These are phyloP conservation scores for Mesaphorura yosii DNA, from an alignment of 1,140 invertebrate genomes.

Conservation along the genomic window DNA sequence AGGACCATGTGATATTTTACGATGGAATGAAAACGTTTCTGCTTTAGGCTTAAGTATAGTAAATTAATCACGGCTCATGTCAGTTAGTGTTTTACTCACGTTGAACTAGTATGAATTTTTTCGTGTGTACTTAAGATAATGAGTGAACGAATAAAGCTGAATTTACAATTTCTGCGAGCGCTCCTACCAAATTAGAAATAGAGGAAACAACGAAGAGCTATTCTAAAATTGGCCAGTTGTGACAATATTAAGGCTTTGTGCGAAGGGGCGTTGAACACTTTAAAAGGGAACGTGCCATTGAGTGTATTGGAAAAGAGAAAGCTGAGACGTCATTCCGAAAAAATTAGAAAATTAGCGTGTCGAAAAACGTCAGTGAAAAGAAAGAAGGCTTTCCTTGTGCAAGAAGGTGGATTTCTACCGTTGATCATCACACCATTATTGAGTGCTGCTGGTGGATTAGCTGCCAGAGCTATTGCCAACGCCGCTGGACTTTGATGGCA, in stretches of 20 bases:
- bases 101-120: too few species aligned
- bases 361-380: not conserved
- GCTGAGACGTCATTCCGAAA: not conserved
- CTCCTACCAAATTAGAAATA: too few species aligned
- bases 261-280: slow-evolving; percentile 13
- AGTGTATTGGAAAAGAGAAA: not conserved
- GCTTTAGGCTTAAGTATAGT: too few species aligned
- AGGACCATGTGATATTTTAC: too few species aligned
- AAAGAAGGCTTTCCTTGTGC: not conserved
- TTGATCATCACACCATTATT: slow-evolving; percentile 5
- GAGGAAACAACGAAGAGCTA: not conserved
- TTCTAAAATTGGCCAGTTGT: not conserved
- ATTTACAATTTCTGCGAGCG: too few species aligned
- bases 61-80: too few species aligned
- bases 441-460: not conserved
- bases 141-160: too few species aligned
- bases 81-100: too few species aligned
- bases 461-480: not conserved
- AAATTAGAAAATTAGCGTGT: not conserved
- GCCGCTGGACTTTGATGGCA: slow-evolving; percentile 7
- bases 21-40: too few species aligned
- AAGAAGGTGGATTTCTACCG: slow-evolving; percentile 7
- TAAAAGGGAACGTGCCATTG: slow-evolving; percentile 13
- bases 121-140: too few species aligned
- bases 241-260: slow-evolving; percentile 9